A percentile compares a stretch with the other conserved stretches of the same genome.
Evolutionary conservation across 2,888 invertebrate genomes (phyloP).

Genomic region (Odontocolon sp.): DNA sequence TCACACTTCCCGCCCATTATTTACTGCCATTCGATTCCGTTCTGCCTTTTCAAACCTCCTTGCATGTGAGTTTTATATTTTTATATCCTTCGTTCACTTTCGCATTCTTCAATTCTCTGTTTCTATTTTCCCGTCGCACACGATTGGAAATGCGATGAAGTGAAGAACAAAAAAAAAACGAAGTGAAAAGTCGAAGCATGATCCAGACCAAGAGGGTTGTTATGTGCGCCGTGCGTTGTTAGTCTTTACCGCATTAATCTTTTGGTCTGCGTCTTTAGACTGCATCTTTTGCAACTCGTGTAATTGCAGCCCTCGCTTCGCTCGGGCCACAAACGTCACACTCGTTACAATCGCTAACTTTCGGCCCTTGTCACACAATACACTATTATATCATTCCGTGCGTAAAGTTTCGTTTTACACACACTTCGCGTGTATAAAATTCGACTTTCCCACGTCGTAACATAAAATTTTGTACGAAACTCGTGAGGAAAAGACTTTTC

Average conservation of each 20-base stretch:
- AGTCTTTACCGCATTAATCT: constrained; percentile 27
- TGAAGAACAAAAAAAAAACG: constrained; percentile 3
- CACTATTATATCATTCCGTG: too few relatives aligned
- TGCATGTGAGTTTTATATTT: not conserved
- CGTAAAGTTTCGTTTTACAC: too few relatives aligned
- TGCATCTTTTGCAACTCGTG: too few relatives aligned
- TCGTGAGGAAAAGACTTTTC: too few relatives aligned
- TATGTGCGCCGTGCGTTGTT: constrained; percentile 3
- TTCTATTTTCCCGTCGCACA: constrained; percentile 2
- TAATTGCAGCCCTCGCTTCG: too few relatives aligned
- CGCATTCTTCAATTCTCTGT: not conserved
- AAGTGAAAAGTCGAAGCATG: not conserved
- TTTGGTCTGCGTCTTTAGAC: constrained; percentile 15
- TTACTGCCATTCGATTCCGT: constrained; percentile 71
- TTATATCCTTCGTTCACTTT: constrained; percentile 1
- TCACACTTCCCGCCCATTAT: constrained; percentile 68
- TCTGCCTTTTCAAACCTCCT: constrained; percentile 59
- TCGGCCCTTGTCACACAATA: too few relatives aligned
- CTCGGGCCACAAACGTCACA: too few relatives aligned
- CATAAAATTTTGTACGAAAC: too few relatives aligned
- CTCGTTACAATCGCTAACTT: too few relatives aligned
- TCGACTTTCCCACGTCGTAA: too few relatives aligned
- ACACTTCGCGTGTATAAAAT: too few relatives aligned
- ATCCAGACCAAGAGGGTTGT: constrained; percentile 17
- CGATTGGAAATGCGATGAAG: constrained; percentile 17